Base-by-base conservation (phyloP, 2,888 invertebrate genomes). In the Lithophane ornitopus region DNA sequence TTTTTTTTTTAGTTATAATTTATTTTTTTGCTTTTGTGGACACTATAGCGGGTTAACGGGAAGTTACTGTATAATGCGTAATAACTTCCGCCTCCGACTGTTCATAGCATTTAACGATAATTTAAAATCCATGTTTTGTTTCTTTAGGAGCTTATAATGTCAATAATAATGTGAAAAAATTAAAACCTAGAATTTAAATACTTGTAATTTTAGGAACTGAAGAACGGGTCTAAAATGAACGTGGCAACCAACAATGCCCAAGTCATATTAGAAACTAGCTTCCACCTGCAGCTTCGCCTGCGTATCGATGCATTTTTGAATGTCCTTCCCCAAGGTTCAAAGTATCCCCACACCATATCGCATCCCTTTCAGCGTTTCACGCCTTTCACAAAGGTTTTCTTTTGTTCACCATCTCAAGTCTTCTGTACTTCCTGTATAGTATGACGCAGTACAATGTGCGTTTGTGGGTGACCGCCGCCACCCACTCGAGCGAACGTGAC, bases 401-500 rank as follows among this genome's bases (percentile, higher is more conserved):
- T 59, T 71, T 46, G 76, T 63, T 44, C 39, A 22, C 28, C 26
- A 44, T 8, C 11, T 77, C 56, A 34, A 46, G 44, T 16, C 72
- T 73, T 81, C 76, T 82, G 81, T 67, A 28, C n/a, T 70, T 44
- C 41, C 62, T 85, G 68, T n/a, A 44, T 46, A n/a, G 41, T 78
- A 75, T 4, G 49, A 3, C 7, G 8, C 39, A 28, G 41, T 79
- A 82, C 85, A 78, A 77, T 67, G 62, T 81, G 79, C 82, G 88
- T 69, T 69, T 77, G 85, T 88, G 82, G 87, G 89, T 66, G 80
- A 78, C 83, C 80, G 52, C 76, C 72, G 39, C 79, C 70, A 77
- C 88, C 89, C 86, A 90, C 87, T 78, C 77, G 65, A 63, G 62
- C 56, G 74, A 76, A 87, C 90, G 89, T 90, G 88, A 89, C 88